A percentile compares a stretch with the other conserved stretches of the same genome.
Conservation (phyloP, 2,888 invertebrate genomes). For the Drosophila maculinotata region DNA sequence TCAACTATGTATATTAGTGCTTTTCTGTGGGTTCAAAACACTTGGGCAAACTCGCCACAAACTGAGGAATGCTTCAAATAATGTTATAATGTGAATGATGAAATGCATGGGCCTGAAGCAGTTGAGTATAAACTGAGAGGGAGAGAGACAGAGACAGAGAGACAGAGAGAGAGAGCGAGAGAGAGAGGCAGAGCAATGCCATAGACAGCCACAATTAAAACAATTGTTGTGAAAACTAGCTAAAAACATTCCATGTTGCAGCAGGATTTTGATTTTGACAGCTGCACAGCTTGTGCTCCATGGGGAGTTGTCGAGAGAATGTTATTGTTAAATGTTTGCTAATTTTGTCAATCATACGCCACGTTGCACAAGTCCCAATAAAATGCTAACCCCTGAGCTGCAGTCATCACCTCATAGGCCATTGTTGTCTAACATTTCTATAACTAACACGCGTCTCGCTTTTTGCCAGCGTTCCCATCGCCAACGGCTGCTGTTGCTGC, state of each 20-base stretch:
- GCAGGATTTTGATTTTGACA: background rate
- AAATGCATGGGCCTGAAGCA: background rate
- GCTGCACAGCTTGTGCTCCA: background rate
- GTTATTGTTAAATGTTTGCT: slow-evolving; percentile 51
- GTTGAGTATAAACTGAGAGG: no score
- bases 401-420: slow-evolving; percentile 21
- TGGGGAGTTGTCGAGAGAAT: slow-evolving; percentile 26
- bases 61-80: slow-evolving; percentile 29
- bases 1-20: slow-evolving; percentile 11
- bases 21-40: slow-evolving; percentile 32
- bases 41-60: slow-evolving; percentile 52
- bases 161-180: background rate
- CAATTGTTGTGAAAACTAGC: background rate
- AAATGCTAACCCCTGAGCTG: slow-evolving; percentile 4
- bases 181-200: background rate
- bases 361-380: slow-evolving; percentile 52
- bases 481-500: slow-evolving; percentile 2
- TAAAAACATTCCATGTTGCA: no score
- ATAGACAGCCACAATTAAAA: background rate
- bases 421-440: slow-evolving; percentile 53
- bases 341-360: slow-evolving; percentile 71
- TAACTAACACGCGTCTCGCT: slow-evolving; percentile 37
- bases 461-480: slow-evolving; percentile 6
- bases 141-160: background rate
- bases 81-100: slow-evolving; percentile 27